A percentile compares a stretch with the other conserved stretches of the same genome.
Conservation (phyloP, 2,113 vertebrate genomes). For the Aplodontia rufa region DNA sequence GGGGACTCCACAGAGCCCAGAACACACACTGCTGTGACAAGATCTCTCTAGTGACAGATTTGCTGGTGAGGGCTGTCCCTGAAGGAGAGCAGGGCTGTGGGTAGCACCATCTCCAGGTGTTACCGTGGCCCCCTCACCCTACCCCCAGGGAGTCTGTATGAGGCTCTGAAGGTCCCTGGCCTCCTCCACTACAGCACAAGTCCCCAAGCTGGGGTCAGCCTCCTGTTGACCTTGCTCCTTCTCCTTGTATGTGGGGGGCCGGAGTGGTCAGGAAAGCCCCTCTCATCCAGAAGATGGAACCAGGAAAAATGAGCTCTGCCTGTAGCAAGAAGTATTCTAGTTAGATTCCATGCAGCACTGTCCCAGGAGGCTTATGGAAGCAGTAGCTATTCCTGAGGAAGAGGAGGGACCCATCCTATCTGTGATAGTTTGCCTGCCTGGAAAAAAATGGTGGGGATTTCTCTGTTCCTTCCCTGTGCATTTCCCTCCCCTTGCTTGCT, state of each 20-base stretch:
- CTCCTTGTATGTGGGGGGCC: fast-evolving
- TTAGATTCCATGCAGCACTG: neutral
- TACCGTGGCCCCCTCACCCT: neutral
- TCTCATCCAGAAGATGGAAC: neutral
- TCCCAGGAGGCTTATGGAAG: neutral
- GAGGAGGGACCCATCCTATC: neutral
- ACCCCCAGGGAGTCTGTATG: neutral
- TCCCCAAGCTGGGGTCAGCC: neutral
- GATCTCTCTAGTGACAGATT: neutral
- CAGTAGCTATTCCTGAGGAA: neutral
- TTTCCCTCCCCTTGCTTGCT: neutral
- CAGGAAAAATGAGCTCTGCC: neutral
- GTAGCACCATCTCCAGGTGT: neutral
- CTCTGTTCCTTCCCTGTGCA: neutral
- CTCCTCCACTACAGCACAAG: neutral
- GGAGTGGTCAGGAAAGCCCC: conserved; percentile 43
- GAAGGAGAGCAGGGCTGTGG: neutral
- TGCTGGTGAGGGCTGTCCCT: neutral
- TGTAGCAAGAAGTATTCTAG: neutral
- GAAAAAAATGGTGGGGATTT: neutral
- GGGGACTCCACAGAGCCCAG: neutral
- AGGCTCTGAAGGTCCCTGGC: neutral
- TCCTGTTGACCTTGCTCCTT: neutral
- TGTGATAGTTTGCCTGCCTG: neutral
- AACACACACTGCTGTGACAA: fast-evolving